Evolutionary conservation across 2,888 invertebrate species (phyloP), one percentile per base, ranked within the genome.

Genomic region (Chymomyza procnemis): DNA sequence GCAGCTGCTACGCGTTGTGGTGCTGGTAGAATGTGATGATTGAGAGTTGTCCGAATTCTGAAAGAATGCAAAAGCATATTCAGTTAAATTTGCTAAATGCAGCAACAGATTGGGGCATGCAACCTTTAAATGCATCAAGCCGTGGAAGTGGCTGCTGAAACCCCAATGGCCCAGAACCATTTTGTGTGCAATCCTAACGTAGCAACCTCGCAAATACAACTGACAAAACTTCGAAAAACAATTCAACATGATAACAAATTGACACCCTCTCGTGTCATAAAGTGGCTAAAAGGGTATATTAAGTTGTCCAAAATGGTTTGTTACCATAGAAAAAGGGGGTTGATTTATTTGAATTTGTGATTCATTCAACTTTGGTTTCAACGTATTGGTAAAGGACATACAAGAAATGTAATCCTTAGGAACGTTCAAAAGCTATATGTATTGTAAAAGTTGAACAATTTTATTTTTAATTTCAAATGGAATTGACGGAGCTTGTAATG

Each of bases 1-100:
- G 60, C 69, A 75, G 14, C 78, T 75, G 67, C 84, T 82, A 12
- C 86, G 81, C 18, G 77, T 64, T 52, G 76, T 71, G 62, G 73
- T 69, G 21, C 71, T 62, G 12, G 79, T 68, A 26, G 79, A 76
- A 47, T 74, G 73, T 61, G 78, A 82, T 62, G 85, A 89, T 61
- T 78, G 87, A 55, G 88, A 88, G 68, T 89, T 86, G 74, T 89
- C 88, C 64, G 88, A 86, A 77, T 80, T 84, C 89, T 89, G 82
- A 19, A 71, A 46, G 16, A 55, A 56, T 3, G 3, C 16, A n/a
- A n/a, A n/a, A n/a, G n/a, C n/a, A n/a, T n/a, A 8, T 4, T 3
- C n/a, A 55, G 21, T 50, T 41, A 61, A 14, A 8, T 21, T 14
- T 14, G 54, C 21, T 12, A 19, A 54, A 54, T 54, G 34, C 12